Evolutionary conservation across 2,113 vertebrate species (phyloP).

Genomic region (Hymenochirus boettgeri): DNA sequence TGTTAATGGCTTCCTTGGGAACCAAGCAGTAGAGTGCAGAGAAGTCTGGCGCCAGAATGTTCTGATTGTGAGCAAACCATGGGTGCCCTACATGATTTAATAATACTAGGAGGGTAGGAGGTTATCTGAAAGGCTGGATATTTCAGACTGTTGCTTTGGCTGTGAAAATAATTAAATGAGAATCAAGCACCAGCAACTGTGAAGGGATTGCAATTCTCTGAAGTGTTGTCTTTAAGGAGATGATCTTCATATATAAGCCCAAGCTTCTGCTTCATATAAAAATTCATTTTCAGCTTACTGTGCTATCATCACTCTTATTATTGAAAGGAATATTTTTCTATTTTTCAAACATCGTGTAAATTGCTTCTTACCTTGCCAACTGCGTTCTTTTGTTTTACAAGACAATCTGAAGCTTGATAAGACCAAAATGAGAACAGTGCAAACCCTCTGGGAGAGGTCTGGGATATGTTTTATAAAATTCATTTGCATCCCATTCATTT

Average conservation of each 20-base stretch:
- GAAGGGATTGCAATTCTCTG: slow-evolving; percentile 30
- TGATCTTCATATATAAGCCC: slow-evolving; percentile 36
- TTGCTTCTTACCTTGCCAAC: slow-evolving; percentile 21
- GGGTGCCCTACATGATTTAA: slow-evolving; percentile 39
- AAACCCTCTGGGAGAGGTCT: slow-evolving; percentile 16
- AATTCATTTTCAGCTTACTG: slow-evolving; percentile 33
- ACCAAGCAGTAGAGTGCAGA: slow-evolving; percentile 24
- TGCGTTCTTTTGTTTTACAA: slow-evolving; percentile 23
- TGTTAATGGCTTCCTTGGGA: slow-evolving; percentile 31
- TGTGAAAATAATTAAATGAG: slow-evolving; percentile 39
- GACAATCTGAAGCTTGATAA: slow-evolving; percentile 24
- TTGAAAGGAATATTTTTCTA: slow-evolving; percentile 14
- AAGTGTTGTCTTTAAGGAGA: slow-evolving; percentile 39
- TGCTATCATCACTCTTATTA: slow-evolving; percentile 28
- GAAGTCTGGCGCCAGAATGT: slow-evolving; percentile 35
- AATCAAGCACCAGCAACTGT: slow-evolving; percentile 31
- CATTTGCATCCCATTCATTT: slow-evolving; percentile 17
- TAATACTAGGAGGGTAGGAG: slow-evolving; percentile 29
- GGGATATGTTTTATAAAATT: slow-evolving; percentile 3
- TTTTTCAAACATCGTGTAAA: slow-evolving; percentile 35
- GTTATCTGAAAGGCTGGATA: slow-evolving; percentile 10
- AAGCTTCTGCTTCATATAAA: slow-evolving; percentile 25
- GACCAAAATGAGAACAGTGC: slow-evolving; percentile 18
- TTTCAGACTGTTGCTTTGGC: slow-evolving; percentile 36
- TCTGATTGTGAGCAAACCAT: slow-evolving; percentile 14